Evolutionary conservation across 1,140 invertebrate genomes (phyloP), one percentile per base, ranked within the genome.

Genomic region (Bombus breviceps): DNA sequence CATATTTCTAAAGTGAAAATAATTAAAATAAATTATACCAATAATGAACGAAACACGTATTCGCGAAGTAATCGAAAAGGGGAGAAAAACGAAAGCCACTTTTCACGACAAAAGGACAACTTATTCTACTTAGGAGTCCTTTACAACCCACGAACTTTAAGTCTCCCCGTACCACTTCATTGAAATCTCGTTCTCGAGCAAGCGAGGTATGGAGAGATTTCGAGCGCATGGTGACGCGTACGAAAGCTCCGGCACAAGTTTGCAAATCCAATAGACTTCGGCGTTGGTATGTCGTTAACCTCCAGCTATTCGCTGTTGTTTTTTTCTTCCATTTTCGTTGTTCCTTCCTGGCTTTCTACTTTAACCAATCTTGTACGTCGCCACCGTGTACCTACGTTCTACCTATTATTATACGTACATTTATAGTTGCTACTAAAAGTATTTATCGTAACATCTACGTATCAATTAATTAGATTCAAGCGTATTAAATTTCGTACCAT

Each of bases 101-200:
- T 62, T 75, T 34, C 72, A n/a, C 72, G 41, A 43, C 37, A 39
- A 15, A 53, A 18, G 59, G 73, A 66, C 72, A 83, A 41, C 57
- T 75, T 66, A 53, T 83, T 83, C 57, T 47, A 82, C 80, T 75
- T 66, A 47, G 37, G 71, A 64, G 74, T 66, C 71, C 41, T 43
- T 74, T 75, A 53, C 71, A 75, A 32, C n/a, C n/a, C 41, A 15
- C 41, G 22, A 75, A 76, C 72, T 68, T 47, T 10, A 22, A 66
- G 22, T 28, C 39, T 41, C 2, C 32, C 15, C 71, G 34, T 32
- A 22, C 43, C 62, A 53, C 28, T 76, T 75, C 57, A 83, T 83
- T 73, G 81, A 83, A 83, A 83, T 76, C 81, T 83, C 81, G 72
- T 83, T 83, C 59, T n/a, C 39, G 57, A 74, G 57, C 32, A 47